These are phyloP conservation scores for Heteractis magnifica DNA, from an alignment of 92 coral and sea anemone species.

Conservation along the genomic window DNA sequence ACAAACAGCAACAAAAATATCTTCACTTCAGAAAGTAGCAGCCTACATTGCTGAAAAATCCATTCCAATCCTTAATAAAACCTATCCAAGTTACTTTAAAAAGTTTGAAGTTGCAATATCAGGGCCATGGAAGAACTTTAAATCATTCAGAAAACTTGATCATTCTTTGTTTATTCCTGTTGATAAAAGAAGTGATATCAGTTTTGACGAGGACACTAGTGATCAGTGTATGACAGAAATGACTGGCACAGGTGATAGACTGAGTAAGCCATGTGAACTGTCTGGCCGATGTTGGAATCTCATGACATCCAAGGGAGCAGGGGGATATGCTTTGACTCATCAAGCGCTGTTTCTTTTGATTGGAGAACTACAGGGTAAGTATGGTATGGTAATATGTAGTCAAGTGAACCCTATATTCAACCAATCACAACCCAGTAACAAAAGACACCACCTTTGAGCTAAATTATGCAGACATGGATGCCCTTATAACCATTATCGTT, in stretches of 20 bases:
- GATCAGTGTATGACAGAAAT: constrained; percentile 69
- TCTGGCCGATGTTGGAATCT: constrained; percentile 70
- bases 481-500: too few relatives aligned
- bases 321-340: constrained; percentile 75
- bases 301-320: constrained; percentile 62
- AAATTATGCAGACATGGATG: too few relatives aligned
- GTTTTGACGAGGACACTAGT: constrained; percentile 71
- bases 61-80: constrained; percentile 50
- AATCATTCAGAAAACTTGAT: constrained; percentile 59
- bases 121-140: constrained; percentile 75
- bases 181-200: constrained; percentile 50
- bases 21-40: constrained; percentile 52
- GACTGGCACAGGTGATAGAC: constrained; percentile 57
- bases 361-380: constrained; percentile 78
- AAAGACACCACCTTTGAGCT: too few relatives aligned
- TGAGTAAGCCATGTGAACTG: constrained; percentile 52
- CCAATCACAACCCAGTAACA: neutral
- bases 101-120: constrained; percentile 63
- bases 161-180: constrained; percentile 38
- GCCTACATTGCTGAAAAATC: constrained; percentile 51
- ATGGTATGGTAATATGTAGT: neutral
- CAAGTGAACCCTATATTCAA: neutral
- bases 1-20: constrained; percentile 26
- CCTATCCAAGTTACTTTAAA: constrained; percentile 52
- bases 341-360: constrained; percentile 74